Evolutionary conservation across 2,113 vertebrate genomes (phyloP).

Genomic region (Paracanthobrama guichenoti): DNA sequence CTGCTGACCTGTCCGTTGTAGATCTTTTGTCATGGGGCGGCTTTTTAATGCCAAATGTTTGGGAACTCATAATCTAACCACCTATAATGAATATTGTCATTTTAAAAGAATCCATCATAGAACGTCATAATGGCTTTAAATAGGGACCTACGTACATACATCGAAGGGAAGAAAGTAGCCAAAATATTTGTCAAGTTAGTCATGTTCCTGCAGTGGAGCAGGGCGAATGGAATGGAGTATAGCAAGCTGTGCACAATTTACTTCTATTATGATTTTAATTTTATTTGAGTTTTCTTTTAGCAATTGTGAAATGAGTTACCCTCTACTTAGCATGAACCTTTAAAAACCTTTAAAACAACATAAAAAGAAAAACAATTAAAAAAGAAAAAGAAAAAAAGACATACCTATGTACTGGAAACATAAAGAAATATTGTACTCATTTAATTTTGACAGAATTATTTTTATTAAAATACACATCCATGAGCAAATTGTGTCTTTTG

Average conservation of each 20-base stretch:
- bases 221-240: conserved; percentile 60
- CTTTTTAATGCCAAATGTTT: conserved; percentile 46
- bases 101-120: conserved; percentile 49
- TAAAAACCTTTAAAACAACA: conserved; percentile 84
- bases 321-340: conserved; percentile 91
- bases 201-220: conserved; percentile 36
- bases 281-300: conserved; percentile 86
- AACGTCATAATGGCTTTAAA: conserved; percentile 42
- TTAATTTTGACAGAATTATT: conserved; percentile 99
- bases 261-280: conserved; percentile 73
- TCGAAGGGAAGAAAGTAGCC: conserved; percentile 46
- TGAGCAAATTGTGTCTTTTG: conserved; percentile 74
- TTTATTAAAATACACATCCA: conserved; percentile 99
- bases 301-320: conserved; percentile 88
- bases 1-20: conserved; percentile 42
- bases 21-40: conserved; percentile 43
- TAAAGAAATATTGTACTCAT: conserved; percentile 90
- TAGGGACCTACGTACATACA: conserved; percentile 48
- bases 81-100: conserved; percentile 62
- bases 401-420: conserved; percentile 89
- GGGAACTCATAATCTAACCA: conserved; percentile 49
- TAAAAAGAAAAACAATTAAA: conserved; percentile 72
- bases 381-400: conserved; percentile 72
- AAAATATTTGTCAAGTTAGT: conserved; percentile 41
- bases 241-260: conserved; percentile 81